Percentiles rank a stretch among this genome's conserved stretches.
Evolutionary conservation across 2,888 invertebrate genomes (phyloP).

Genomic region (Meghimatium bilineatum): DNA sequence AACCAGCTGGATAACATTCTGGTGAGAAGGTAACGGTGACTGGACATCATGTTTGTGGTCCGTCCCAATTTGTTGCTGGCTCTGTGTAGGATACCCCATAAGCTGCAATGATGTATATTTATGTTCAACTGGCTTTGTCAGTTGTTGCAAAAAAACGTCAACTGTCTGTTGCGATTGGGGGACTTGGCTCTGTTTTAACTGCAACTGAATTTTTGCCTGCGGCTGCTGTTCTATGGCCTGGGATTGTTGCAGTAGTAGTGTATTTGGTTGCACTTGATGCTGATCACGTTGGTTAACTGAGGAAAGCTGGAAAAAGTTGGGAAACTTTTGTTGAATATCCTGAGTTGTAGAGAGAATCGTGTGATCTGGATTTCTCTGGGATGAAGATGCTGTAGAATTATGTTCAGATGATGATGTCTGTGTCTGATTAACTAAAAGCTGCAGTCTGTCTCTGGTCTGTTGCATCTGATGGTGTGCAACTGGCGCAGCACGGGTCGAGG

Average conservation of each 20-base stretch:
- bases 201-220: conserved; percentile 24
- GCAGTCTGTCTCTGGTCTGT: conserved; percentile 30
- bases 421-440: conserved; percentile 14
- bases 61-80: conserved; percentile 13
- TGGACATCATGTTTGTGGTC: conserved; percentile 39
- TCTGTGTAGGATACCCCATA: background rate
- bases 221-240: conserved; percentile 9
- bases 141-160: conserved; percentile 18
- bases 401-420: conserved; percentile 13
- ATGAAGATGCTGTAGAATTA: background rate
- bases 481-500: background rate
- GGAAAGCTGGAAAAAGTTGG: conserved; percentile 2
- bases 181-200: conserved; percentile 18
- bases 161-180: conserved; percentile 16
- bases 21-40: conserved; percentile 7
- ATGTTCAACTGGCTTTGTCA: background rate
- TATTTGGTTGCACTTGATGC: conserved; percentile 22
- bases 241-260: conserved; percentile 6
- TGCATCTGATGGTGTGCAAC: conserved; percentile 33
- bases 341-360: conserved; percentile 6
- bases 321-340: conserved; percentile 15
- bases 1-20: conserved; percentile 15
- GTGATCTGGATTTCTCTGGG: background rate
- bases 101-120: background rate
- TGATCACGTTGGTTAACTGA: conserved; percentile 22